Percentiles rank a stretch among this genome's conserved stretches.
These are phyloP conservation scores for Sinohyriopsis cumingii DNA, from an alignment of 2,888 invertebrate species.

Conservation along the genomic window DNA sequence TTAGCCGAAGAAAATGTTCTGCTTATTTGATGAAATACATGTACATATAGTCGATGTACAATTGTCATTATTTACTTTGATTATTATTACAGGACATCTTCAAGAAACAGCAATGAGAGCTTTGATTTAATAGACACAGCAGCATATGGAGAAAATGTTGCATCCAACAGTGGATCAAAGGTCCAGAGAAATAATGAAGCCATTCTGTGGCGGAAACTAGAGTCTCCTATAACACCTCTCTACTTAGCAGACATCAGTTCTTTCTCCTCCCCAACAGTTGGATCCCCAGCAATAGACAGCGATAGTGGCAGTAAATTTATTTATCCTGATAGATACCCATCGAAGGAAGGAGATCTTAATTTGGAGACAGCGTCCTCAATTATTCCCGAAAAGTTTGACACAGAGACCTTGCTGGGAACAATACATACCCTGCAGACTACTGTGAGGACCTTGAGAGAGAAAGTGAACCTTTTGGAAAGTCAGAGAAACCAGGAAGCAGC, in stretches of 20 bases:
- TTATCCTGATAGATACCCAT: slow-evolving; percentile 6
- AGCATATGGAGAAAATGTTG: no score
- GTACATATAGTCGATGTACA: slow-evolving; percentile 7
- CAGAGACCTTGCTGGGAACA: slow-evolving; percentile 27
- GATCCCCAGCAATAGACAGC: no score
- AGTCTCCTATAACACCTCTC: slow-evolving; percentile 8
- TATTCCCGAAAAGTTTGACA: background rate
- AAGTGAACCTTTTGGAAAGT: slow-evolving; percentile 11
- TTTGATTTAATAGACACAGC: background rate
- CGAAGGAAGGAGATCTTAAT: slow-evolving; percentile 7
- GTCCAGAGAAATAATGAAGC: no score
- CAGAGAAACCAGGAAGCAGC: slow-evolving; percentile 4
- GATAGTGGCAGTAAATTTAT: slow-evolving; percentile 2
- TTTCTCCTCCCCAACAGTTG: slow-evolving; percentile 2
- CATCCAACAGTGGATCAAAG: no score
- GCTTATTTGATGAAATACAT: slow-evolving; percentile 5
- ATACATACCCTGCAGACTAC: slow-evolving; percentile 30
- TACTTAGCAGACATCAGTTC: slow-evolving; percentile 15
- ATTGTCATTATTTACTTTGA: slow-evolving; percentile 6
- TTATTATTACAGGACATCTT: background rate
- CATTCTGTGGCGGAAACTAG: no score
- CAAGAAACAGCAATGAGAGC: slow-evolving; percentile 2
- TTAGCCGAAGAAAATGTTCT: background rate
- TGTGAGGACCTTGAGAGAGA: slow-evolving; percentile 20
- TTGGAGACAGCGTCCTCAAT: slow-evolving; percentile 14